Percentiles rank a stretch among this genome's conserved stretches.
These are phyloP conservation scores for Pluvialis apricaria DNA, from an alignment of 2,113 vertebrate species.

Conservation along the genomic window DNA sequence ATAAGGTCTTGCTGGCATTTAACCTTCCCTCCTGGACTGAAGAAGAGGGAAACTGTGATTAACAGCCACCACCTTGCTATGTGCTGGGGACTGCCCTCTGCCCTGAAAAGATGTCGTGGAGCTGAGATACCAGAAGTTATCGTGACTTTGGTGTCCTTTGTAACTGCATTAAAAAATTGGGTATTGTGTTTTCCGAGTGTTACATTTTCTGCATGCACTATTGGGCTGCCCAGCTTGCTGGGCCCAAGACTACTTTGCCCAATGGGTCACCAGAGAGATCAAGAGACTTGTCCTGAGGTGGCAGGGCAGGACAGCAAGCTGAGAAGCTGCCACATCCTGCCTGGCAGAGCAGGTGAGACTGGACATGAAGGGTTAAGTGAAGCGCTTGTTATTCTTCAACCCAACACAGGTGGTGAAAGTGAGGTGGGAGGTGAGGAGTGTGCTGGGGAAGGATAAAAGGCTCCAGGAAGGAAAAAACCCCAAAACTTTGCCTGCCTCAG, in stretches of 20 bases:
- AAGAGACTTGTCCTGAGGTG: not conserved
- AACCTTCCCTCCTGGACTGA: not conserved
- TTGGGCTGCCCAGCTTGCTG: not conserved
- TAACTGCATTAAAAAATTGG: rapidly evolving
- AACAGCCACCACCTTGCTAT: not conserved
- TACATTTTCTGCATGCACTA: not conserved
- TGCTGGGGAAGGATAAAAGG: not conserved
- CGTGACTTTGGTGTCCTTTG: not conserved
- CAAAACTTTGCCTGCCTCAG: rapidly evolving
- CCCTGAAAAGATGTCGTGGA: rapidly evolving
- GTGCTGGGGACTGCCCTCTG: not conserved
- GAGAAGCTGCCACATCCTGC: not conserved
- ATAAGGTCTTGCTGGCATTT: not conserved
- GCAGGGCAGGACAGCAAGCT: not conserved
- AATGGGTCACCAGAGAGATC: not conserved
- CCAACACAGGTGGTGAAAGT: not conserved
- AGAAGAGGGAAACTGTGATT: not conserved
- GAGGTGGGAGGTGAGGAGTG: rapidly evolving
- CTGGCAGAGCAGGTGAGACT: not conserved
- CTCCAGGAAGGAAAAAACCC: rapidly evolving
- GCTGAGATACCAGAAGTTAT: not conserved
- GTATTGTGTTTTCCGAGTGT: not conserved
- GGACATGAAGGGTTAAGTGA: not conserved
- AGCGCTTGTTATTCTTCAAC: not conserved
- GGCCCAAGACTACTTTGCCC: not conserved